Evolutionary conservation across 2,113 vertebrate species (phyloP).

Genomic region (Calonectris borealis): DNA sequence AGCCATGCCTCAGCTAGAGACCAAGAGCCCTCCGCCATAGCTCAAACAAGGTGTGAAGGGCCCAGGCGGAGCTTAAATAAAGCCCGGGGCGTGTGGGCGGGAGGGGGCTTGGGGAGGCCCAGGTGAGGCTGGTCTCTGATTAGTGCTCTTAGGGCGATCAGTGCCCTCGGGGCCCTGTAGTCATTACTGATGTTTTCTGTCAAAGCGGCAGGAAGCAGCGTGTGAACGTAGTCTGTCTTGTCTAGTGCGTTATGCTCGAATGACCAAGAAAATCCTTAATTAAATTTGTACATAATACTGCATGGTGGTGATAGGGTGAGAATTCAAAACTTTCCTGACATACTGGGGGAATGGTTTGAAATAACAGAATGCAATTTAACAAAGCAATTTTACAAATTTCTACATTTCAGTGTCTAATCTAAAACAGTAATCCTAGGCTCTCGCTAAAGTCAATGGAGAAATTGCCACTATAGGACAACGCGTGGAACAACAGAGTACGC

Average conservation of each 20-base stretch:
- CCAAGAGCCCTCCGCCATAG: not conserved
- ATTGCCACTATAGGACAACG: rapidly evolving
- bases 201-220: not conserved
- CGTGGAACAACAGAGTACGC: rapidly evolving
- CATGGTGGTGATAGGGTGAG: too few species aligned
- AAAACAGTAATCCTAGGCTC: not conserved
- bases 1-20: not conserved
- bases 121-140: not conserved
- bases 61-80: not conserved
- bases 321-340: not conserved
- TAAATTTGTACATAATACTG: not conserved
- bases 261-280: not conserved
- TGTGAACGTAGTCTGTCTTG: not conserved
- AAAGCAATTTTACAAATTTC: not conserved
- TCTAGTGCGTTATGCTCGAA: not conserved
- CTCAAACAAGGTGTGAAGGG: rapidly evolving
- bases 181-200: not conserved
- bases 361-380: not conserved
- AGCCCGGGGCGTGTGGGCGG: too few species aligned
- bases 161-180: not conserved
- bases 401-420: not conserved
- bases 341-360: not conserved
- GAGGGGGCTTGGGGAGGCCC: too few species aligned
- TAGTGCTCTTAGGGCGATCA: not conserved
- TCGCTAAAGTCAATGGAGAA: not conserved